A percentile compares a stretch with the other conserved stretches of the same genome.
phyloP scores from a whole-genome alignment of 2,888 invertebrate genomes.

The Bedellia somnulentella region DNA sequence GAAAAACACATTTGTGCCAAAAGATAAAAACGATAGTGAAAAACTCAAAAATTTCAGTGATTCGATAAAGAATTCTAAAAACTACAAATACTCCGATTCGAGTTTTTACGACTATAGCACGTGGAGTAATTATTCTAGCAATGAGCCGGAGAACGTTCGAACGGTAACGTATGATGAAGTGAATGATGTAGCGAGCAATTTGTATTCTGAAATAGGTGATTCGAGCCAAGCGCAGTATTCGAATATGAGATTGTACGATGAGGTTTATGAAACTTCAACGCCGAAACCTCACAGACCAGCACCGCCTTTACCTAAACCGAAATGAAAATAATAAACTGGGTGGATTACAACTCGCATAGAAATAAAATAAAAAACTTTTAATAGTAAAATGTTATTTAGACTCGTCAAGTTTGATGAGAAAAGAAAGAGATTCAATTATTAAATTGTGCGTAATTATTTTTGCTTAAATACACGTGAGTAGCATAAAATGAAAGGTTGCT shows the following conservation, averaged over 20 bases:
- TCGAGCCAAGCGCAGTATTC: slow-evolving; percentile 18
- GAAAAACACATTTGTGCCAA: slow-evolving; percentile 47
- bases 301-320: slow-evolving; percentile 56
- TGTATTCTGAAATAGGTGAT: slow-evolving; percentile 43
- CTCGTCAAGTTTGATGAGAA: no score
- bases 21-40: slow-evolving; percentile 33
- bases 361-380: no score
- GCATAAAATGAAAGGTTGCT: no score
- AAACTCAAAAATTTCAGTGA: slow-evolving; percentile 43
- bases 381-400: no score
- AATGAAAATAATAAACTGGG: no score
- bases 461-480: no score
- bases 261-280: slow-evolving; percentile 32
- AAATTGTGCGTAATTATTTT: no score
- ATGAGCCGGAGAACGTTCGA: slow-evolving; percentile 15
- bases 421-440: no score
- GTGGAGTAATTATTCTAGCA: slow-evolving; percentile 6
- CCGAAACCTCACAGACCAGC: slow-evolving; percentile 65
- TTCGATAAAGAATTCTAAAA: slow-evolving; percentile 39
- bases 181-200: slow-evolving; percentile 33
- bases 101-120: slow-evolving; percentile 20
- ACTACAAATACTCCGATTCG: slow-evolving; percentile 35
- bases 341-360: no score
- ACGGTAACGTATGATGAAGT: slow-evolving; percentile 35
- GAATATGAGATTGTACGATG: slow-evolving; percentile 36